Evolutionary conservation across 2,888 invertebrate species (phyloP).

Genomic region (Podotricha telesiphe): DNA sequence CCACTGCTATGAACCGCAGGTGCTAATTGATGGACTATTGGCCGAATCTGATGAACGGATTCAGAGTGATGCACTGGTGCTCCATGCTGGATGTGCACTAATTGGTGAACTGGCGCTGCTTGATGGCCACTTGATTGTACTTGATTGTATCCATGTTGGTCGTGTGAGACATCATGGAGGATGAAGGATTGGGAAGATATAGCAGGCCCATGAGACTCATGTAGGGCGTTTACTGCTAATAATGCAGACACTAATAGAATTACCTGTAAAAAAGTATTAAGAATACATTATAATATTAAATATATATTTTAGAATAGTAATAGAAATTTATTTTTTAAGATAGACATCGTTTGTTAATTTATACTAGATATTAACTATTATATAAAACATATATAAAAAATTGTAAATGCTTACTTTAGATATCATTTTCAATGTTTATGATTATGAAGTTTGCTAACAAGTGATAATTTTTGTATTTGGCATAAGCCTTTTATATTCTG

Average conservation of each 20-base stretch:
- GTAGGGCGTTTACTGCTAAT: conserved; percentile 52
- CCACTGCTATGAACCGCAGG: conserved; percentile 44
- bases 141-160: conserved; percentile 37
- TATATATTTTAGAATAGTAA: background rate
- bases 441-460: conserved; percentile 51
- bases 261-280: conserved; percentile 30
- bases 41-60: conserved; percentile 23
- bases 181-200: conserved; percentile 47
- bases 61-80: conserved; percentile 42
- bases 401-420: conserved; percentile 54
- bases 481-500: conserved; percentile 57
- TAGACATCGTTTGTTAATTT: too few species aligned
- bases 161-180: conserved; percentile 41
- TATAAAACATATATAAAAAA: too few species aligned
- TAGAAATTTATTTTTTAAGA: too few species aligned
- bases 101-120: conserved; percentile 25
- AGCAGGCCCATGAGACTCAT: conserved; percentile 43
- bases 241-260: conserved; percentile 44
- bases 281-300: too few species aligned
- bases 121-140: conserved; percentile 29
- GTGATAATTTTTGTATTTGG: conserved; percentile 54
- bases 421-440: conserved; percentile 56
- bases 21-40: conserved; percentile 18
- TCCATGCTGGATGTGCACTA: conserved; percentile 23
- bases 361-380: too few species aligned